phyloP scores from a whole-genome alignment of 2,888 invertebrate species.

The Teleogryllus oceanicus region DNA sequence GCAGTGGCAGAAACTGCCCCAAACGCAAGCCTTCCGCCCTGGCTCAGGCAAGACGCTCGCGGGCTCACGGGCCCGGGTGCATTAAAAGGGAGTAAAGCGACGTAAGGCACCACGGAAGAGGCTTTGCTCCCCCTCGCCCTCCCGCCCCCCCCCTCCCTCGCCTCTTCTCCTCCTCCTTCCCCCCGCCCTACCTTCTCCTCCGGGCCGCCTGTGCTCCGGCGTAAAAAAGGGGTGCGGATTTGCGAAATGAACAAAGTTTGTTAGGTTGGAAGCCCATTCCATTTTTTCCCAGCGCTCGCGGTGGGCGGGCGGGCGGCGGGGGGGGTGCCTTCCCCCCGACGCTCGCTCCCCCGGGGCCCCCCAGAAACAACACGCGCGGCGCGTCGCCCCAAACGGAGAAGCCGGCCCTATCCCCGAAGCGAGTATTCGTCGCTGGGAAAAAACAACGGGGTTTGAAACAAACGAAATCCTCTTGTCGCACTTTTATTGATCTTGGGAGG shows the following conservation, averaged over 20 bases:
- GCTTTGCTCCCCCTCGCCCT: no score
- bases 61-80: no score
- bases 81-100: no score
- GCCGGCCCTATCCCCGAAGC: neutral
- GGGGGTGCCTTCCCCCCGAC: no score
- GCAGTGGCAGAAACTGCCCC: no score
- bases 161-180: neutral
- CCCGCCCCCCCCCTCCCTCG: neutral
- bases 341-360: neutral
- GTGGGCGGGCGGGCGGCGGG: neutral
- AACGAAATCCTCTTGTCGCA: conserved; percentile 8
- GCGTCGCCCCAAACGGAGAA: neutral
- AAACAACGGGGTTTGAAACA: neutral
- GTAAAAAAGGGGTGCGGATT: neutral
- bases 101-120: no score
- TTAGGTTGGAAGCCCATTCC: neutral
- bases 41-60: no score
- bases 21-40: no score
- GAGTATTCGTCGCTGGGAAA: conserved; percentile 11
- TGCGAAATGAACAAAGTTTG: conserved; percentile 18
- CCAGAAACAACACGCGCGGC: conserved; percentile 3
- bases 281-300: neutral
- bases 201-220: neutral
- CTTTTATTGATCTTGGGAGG: neutral
- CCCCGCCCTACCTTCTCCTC: neutral